Conservation (phyloP, 2,113 vertebrate genomes). For the Pyrgilauda ruficollis region DNA sequence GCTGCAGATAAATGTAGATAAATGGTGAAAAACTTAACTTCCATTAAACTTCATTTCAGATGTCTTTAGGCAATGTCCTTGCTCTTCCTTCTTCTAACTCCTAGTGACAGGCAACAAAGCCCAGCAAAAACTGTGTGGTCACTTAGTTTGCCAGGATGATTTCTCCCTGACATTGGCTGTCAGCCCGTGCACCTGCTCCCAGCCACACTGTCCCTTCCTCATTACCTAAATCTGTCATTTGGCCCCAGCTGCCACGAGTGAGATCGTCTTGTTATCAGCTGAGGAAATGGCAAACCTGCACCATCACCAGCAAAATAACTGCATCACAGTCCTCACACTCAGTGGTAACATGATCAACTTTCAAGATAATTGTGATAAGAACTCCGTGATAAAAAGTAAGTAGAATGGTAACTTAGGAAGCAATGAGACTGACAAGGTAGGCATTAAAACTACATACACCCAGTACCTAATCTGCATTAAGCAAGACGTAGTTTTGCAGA, state of each 20-base stretch:
- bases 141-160: background rate
- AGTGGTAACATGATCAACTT: background rate
- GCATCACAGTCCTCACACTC: background rate
- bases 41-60: background rate
- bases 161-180: background rate
- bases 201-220: background rate
- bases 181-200: background rate
- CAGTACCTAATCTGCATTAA: background rate
- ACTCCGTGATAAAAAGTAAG: background rate
- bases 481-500: background rate
- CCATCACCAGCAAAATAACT: background rate
- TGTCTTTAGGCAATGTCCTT: background rate
- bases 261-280: background rate
- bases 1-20: background rate
- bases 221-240: background rate
- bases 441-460: background rate
- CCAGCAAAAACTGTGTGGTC: background rate
- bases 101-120: background rate
- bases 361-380: background rate
- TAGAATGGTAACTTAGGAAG: background rate
- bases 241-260: background rate
- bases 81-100: background rate
- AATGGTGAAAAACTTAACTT: background rate
- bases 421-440: accelerated
- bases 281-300: background rate